Base-by-base conservation (phyloP, 2,113 vertebrate genomes). In the Puffinus mauretanicus region DNA sequence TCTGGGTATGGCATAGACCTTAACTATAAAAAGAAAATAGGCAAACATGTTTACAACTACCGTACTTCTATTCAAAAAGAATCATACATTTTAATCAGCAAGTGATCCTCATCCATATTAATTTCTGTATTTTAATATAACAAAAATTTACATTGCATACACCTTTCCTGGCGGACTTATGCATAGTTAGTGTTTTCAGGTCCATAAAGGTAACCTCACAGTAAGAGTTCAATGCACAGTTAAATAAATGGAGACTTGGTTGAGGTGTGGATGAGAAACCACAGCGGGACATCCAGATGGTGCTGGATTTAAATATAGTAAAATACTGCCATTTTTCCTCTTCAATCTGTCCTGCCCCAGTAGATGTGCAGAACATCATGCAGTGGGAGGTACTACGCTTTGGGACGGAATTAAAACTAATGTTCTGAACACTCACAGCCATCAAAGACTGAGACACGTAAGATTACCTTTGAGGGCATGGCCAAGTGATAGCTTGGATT, bases 21-120 rank as follows among this genome's bases (percentile, higher is more conserved):
- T 70, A 93, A 88, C 83, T 93, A 95, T 87, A 86, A 94, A 82
- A 96, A 95, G 90, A 96, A 94, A 88, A 93, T 72, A 73, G 38
- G 44, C 32, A 91, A 86, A 94, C 85, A 34, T 93, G 87, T 96
- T 93, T 86, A 86, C 78, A 93, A 92, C 49, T 46, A 55, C 32
- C 34, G 84, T 93, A 80, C 21, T 82, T 64, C 11, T 79, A 42
- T 75, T 87, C 27, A 65, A 55, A 94, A 86, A 81, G 32, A 83
- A 90, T 78, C 34, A 77, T 80, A 44, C 32, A 77, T 76, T 90
- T 88, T 75, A 94, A 89, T 71, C 57, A 84, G 26, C 40, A 89
- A 82, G 10, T 19, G 42, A 89, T 93, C 16, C 15, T 61, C 24
- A 54, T 81, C 57, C 71, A 21, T 19, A 12, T 78, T 60, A 81